phyloP scores from a whole-genome alignment of 2,797 vertebrate species.

The Tiaroga cobitis region DNA sequence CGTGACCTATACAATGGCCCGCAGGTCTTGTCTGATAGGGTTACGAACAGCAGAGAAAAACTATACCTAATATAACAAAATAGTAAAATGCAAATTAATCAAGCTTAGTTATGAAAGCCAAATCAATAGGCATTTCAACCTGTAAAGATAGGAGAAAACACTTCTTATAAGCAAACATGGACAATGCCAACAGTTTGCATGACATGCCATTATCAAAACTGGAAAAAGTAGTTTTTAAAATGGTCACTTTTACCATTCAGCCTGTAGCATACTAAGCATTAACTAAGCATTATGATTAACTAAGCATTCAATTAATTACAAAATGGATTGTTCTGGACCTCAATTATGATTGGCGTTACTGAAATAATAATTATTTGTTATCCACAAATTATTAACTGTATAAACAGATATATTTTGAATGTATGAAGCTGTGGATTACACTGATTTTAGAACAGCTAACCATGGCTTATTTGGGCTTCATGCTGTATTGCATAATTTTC shows the following conservation, averaged over 20 bases:
- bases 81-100: not conserved
- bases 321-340: not conserved
- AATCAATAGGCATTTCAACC: not conserved
- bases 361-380: not conserved
- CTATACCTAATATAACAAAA: not conserved
- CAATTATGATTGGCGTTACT: not conserved
- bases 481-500: not conserved
- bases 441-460: not conserved
- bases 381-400: not conserved
- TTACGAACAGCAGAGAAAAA: not conserved
- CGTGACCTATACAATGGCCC: not conserved
- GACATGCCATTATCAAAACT: no score
- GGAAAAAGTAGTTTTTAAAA: no score
- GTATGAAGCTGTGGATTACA: not conserved
- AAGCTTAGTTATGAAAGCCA: not conserved
- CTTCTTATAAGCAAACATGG: not conserved
- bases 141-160: not conserved
- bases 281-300: no score
- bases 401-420: not conserved
- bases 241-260: not conserved
- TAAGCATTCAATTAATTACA: not conserved
- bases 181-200: no score
- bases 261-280: not conserved
- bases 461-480: not conserved
- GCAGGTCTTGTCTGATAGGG: not conserved